A percentile compares a stretch with the other conserved stretches of the same genome.
These are phyloP conservation scores for Tiliqua scincoides DNA, from an alignment of 2,113 vertebrate species.

Conservation along the genomic window DNA sequence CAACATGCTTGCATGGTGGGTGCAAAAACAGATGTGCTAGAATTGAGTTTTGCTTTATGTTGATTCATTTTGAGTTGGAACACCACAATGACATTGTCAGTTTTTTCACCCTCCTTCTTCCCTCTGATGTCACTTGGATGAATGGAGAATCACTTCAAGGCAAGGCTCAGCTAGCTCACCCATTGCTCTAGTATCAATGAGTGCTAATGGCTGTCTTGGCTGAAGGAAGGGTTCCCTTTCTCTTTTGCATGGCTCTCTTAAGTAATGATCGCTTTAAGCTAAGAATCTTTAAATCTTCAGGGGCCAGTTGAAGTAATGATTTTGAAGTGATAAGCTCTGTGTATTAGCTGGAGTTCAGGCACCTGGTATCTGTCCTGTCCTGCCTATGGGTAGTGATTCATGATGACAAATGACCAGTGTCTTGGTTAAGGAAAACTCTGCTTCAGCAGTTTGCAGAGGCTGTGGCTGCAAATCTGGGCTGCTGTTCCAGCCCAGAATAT, in stretches of 20 bases:
- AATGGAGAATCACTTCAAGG: background rate
- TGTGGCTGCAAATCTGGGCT: background rate
- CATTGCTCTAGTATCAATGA: background rate
- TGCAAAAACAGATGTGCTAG: no score
- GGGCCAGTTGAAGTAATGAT: background rate
- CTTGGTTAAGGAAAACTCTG: background rate
- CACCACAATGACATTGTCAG: no score
- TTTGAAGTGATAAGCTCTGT: background rate
- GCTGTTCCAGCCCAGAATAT: no score
- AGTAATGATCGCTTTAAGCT: no score
- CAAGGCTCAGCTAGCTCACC: no score
- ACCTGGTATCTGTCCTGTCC: background rate
- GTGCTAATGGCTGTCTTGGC: background rate
- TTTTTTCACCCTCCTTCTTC: no score
- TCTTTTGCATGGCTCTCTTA: background rate
- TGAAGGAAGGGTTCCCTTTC: no score
- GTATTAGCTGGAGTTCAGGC: background rate
- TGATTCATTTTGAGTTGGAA: no score
- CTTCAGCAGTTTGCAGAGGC: background rate
- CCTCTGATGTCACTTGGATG: background rate
- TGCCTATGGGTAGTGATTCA: background rate
- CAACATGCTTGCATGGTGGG: no score
- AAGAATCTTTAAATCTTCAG: no score
- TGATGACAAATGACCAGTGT: background rate
- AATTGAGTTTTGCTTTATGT: no score